A percentile compares a stretch with the other conserved stretches of the same genome.
Evolutionary conservation across 2,113 vertebrate species (phyloP).

Genomic region (Rhagologus leucostigma): DNA sequence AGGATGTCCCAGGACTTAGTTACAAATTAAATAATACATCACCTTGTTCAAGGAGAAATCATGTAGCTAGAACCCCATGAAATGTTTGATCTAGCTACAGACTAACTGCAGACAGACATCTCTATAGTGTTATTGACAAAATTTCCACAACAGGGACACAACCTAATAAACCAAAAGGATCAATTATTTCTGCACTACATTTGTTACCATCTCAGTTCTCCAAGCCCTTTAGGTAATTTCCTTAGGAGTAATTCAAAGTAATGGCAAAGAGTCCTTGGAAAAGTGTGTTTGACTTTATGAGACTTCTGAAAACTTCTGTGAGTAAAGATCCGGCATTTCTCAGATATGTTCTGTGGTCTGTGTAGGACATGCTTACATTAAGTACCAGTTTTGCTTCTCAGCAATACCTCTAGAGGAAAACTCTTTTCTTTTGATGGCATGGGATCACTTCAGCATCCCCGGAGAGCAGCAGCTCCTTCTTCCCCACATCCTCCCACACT

Average conservation of each 20-base stretch:
- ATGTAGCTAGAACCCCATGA: not conserved
- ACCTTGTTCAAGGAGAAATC: constrained; percentile 58
- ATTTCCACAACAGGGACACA: constrained; percentile 33
- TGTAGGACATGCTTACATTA: not conserved
- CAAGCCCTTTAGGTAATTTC: constrained; percentile 13
- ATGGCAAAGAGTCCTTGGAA: constrained; percentile 27
- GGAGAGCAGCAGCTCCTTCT: not conserved
- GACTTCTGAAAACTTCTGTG: not conserved
- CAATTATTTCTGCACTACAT: constrained; percentile 32
- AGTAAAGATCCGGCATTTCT: not conserved
- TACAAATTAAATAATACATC: constrained; percentile 65
- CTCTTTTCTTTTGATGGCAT: not conserved
- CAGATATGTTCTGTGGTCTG: not conserved
- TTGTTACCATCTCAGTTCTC: not conserved
- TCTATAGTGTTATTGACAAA: constrained; percentile 46
- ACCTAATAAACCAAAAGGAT: constrained; percentile 50
- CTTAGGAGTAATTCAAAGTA: not conserved
- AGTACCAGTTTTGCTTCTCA: not conserved
- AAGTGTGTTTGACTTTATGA: not conserved
- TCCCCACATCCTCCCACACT: not conserved
- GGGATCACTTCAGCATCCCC: not conserved
- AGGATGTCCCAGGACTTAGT: constrained; percentile 18
- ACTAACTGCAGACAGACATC: constrained; percentile 23
- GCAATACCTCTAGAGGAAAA: not conserved
- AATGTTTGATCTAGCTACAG: constrained; percentile 30